Conservation (phyloP, 2,113 vertebrate genomes). For the Ardeotis arabs region DNA sequence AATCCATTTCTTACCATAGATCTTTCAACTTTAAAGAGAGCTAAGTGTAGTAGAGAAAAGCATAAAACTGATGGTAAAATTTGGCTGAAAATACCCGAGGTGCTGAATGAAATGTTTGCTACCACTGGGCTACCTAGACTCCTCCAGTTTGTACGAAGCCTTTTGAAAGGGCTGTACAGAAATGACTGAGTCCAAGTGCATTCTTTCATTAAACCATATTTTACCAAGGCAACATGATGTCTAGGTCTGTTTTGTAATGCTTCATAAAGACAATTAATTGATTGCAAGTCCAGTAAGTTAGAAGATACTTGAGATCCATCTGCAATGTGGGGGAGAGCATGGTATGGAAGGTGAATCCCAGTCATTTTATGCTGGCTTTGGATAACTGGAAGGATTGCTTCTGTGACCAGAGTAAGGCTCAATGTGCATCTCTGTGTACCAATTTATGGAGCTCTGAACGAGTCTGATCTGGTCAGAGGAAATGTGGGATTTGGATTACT, state of each 20-base stretch:
- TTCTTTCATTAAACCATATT: background rate
- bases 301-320: background rate
- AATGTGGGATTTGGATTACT: background rate
- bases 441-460: background rate
- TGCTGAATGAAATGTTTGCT: background rate
- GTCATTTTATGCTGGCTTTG: background rate
- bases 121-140: background rate
- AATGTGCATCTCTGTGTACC: accelerated
- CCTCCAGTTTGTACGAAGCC: background rate
- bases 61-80: background rate
- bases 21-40: background rate
- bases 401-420: background rate
- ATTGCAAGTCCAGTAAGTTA: background rate
- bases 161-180: background rate
- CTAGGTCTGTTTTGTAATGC: background rate
- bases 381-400: accelerated
- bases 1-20: background rate
- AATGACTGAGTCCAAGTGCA: accelerated
- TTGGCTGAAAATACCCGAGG: background rate
- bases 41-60: background rate
- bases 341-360: background rate
- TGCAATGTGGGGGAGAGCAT: background rate
- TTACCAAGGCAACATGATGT: background rate
- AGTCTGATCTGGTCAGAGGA: background rate
- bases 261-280: background rate